Percentiles rank a stretch among this genome's conserved stretches.
These are phyloP conservation scores for Pomatostomus ruficeps DNA, from an alignment of 2,113 vertebrate genomes.

Conservation along the genomic window DNA sequence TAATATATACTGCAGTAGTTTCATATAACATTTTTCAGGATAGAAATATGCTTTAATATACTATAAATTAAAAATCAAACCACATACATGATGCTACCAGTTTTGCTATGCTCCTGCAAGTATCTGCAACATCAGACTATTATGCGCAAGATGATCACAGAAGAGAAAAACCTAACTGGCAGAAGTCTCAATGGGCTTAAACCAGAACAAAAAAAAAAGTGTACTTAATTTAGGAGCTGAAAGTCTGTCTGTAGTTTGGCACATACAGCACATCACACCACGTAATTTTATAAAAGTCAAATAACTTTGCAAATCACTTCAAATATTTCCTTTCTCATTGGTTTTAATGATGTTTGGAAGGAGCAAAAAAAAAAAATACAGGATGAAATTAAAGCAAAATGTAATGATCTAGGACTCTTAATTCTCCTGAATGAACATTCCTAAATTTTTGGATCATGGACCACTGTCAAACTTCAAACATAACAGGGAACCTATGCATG, in stretches of 20 bases:
- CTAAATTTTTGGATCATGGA: background rate
- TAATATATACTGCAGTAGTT: background rate
- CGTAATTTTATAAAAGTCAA: constrained; percentile 52
- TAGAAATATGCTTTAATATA: constrained; percentile 51
- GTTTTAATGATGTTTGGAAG: constrained; percentile 41
- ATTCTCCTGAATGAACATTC: background rate
- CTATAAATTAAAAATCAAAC: constrained; percentile 54
- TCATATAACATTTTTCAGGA: background rate
- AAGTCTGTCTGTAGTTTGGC: constrained; percentile 40
- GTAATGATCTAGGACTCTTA: background rate
- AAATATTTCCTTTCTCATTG: constrained; percentile 12
- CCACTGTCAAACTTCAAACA: background rate
- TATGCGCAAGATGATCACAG: constrained; percentile 27
- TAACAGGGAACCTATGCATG: background rate
- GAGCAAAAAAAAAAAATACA: background rate
- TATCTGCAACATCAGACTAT: constrained; percentile 53
- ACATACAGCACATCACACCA: background rate
- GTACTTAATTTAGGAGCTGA: constrained; percentile 39
- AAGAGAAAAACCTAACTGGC: constrained; percentile 47
- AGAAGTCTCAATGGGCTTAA: constrained; percentile 39
- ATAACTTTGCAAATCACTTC: constrained; percentile 38
- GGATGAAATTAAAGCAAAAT: constrained; percentile 32
- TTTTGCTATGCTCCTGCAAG: constrained; percentile 44
- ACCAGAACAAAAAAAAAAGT: constrained; percentile 54
- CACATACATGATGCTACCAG: constrained; percentile 58